phyloP scores from a whole-genome alignment of 2,888 invertebrate genomes.

The Hybos culiciformis region DNA sequence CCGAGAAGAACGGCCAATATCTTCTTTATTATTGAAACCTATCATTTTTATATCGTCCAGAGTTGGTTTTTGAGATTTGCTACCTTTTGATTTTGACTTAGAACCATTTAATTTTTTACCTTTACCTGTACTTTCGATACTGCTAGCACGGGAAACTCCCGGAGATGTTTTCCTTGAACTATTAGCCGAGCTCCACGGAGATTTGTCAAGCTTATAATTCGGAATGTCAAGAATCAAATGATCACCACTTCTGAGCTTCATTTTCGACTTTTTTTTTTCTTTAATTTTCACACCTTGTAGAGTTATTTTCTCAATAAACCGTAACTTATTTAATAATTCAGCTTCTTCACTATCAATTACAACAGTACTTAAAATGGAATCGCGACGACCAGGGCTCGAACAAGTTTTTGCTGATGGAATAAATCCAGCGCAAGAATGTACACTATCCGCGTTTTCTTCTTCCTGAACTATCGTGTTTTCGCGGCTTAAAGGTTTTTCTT shows the following conservation, averaged over 20 bases:
- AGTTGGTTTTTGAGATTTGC: slow-evolving; percentile 39
- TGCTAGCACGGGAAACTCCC: slow-evolving; percentile 34
- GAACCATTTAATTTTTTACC: slow-evolving; percentile 21
- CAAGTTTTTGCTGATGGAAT: slow-evolving; percentile 31
- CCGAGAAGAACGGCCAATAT: slow-evolving; percentile 20
- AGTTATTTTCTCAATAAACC: slow-evolving; percentile 34
- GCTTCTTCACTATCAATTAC: slow-evolving; percentile 45
- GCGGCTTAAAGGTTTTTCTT: slow-evolving; percentile 41
- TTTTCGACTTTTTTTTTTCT: slow-evolving; percentile 33
- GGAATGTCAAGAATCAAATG: slow-evolving; percentile 35
- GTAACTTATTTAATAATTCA: slow-evolving; percentile 41
- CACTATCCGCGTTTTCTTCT: slow-evolving; percentile 39
- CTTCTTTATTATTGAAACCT: slow-evolving; percentile 18
- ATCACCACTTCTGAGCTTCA: slow-evolving; percentile 33
- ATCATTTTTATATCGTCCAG: slow-evolving; percentile 30
- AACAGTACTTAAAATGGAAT: slow-evolving; percentile 34
- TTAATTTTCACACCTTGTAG: slow-evolving; percentile 36
- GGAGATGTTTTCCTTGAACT: slow-evolving; percentile 35
- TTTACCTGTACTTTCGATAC: slow-evolving; percentile 32
- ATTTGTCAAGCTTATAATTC: slow-evolving; percentile 34
- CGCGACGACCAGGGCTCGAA: slow-evolving; percentile 25
- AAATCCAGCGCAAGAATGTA: slow-evolving; percentile 35
- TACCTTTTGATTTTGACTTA: slow-evolving; percentile 21
- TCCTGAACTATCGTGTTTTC: slow-evolving; percentile 37
- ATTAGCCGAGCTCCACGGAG: slow-evolving; percentile 34